These are phyloP conservation scores for Orthosia gracilis DNA, from an alignment of 2,888 invertebrate genomes.

Conservation along the genomic window DNA sequence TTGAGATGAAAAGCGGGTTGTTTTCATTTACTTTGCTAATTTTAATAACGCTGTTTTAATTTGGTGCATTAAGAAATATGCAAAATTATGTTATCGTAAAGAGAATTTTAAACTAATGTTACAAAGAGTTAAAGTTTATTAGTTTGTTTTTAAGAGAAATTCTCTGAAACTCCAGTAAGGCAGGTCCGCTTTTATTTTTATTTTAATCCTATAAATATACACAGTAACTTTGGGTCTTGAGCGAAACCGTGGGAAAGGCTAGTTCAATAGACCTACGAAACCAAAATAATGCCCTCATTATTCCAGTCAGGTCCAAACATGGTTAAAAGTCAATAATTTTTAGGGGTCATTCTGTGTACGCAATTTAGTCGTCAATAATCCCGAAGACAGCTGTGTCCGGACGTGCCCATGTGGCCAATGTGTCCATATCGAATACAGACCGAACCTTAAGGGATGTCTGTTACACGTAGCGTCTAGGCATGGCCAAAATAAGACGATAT, in stretches of 20 bases:
- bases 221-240: neutral
- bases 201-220: too few species aligned
- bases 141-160: too few species aligned
- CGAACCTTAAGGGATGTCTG: slow-evolving; percentile 21
- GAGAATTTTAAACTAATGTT: too few species aligned
- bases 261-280: neutral
- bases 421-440: slow-evolving; percentile 40
- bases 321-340: slow-evolving; percentile 46
- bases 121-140: too few species aligned
- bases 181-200: too few species aligned
- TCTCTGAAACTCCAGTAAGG: too few species aligned
- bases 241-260: neutral
- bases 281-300: slow-evolving; percentile 6
- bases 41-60: too few species aligned
- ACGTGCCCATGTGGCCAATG: slow-evolving; percentile 57
- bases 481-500: neutral
- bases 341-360: slow-evolving; percentile 34
- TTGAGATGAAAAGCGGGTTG: neutral
- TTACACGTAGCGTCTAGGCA: slow-evolving; percentile 23
- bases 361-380: slow-evolving; percentile 52
- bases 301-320: slow-evolving; percentile 21
- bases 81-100: too few species aligned
- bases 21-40: neutral
- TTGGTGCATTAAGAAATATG: too few species aligned
- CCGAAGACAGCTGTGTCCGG: slow-evolving; percentile 54